These are phyloP conservation scores for Pteronura brasiliensis DNA, from an alignment of 2,113 vertebrate genomes.

Conservation along the genomic window DNA sequence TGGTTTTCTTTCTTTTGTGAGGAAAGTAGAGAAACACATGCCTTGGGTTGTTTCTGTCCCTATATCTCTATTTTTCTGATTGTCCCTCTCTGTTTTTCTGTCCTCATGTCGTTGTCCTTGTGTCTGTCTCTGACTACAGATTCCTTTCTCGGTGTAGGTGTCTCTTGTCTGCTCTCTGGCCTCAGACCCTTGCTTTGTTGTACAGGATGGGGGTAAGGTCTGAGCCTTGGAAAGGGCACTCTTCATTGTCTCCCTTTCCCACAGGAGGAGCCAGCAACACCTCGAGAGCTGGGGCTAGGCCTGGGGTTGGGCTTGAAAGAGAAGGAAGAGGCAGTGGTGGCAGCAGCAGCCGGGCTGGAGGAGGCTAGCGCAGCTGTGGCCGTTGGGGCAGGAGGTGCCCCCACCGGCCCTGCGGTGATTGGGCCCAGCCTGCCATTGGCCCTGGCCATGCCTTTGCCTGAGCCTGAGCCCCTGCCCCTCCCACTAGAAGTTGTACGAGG, in stretches of 20 bases:
- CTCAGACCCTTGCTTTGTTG: not conserved
- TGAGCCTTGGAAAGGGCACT: not conserved
- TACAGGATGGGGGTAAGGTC: not conserved
- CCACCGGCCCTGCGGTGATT: conserved; percentile 80
- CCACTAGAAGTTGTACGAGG: conserved; percentile 72
- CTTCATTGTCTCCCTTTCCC: not conserved
- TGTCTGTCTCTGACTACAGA: not conserved
- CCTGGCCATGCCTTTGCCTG: conserved; percentile 79
- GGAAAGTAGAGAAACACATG: not conserved
- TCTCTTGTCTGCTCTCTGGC: not conserved
- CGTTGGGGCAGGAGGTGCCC: conserved; percentile 63
- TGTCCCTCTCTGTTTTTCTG: not conserved
- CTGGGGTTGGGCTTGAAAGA: conserved; percentile 76
- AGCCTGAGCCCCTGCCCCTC: conserved; percentile 83
- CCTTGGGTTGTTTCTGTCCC: not conserved
- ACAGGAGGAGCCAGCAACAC: conserved; percentile 83
- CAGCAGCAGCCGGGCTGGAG: conserved; percentile 70
- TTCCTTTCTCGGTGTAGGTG: not conserved
- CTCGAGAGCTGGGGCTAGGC: conserved; percentile 73
- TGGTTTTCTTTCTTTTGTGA: not conserved
- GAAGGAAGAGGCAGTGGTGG: conserved; percentile 73
- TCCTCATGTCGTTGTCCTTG: not conserved
- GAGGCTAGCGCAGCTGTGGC: conserved; percentile 71
- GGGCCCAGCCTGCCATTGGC: conserved; percentile 88
- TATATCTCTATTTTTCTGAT: not conserved